phyloP scores from a whole-genome alignment of 2,797 vertebrate genomes.

The Chelonia mydas region DNA sequence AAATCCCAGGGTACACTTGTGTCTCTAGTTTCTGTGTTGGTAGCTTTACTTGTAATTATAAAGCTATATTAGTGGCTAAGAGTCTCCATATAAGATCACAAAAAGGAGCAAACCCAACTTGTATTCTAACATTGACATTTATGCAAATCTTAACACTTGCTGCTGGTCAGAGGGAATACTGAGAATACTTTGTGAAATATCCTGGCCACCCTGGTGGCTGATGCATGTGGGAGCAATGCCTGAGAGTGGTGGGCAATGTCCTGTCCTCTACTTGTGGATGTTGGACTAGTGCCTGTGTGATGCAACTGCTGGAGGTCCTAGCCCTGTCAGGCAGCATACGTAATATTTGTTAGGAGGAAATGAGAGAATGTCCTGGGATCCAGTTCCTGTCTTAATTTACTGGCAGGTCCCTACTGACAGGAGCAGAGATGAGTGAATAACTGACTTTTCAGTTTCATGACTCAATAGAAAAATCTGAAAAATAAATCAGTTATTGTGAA shows the following conservation, averaged over 20 bases:
- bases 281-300: not conserved
- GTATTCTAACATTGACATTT: not conserved
- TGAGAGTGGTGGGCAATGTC: not conserved
- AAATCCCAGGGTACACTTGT: not conserved
- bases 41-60: not conserved
- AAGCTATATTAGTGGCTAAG: not conserved
- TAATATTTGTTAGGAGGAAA: not conserved
- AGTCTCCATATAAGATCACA: not conserved
- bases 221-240: too few relatives aligned
- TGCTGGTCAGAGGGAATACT: not conserved
- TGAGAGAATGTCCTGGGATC: not conserved
- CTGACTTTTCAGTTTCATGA: not conserved
- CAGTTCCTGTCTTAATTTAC: not conserved
- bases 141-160: not conserved
- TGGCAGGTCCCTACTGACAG: not conserved
- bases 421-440: not conserved
- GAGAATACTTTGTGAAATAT: not conserved
- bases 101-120: not conserved
- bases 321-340: not conserved
- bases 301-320: not conserved
- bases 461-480: not conserved
- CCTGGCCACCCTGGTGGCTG: not conserved
- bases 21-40: not conserved
- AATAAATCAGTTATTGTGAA: not conserved
- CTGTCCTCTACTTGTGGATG: not conserved